Conservation (phyloP, 2,113 vertebrate genomes). For the Neolamprologus falcicula region DNA sequence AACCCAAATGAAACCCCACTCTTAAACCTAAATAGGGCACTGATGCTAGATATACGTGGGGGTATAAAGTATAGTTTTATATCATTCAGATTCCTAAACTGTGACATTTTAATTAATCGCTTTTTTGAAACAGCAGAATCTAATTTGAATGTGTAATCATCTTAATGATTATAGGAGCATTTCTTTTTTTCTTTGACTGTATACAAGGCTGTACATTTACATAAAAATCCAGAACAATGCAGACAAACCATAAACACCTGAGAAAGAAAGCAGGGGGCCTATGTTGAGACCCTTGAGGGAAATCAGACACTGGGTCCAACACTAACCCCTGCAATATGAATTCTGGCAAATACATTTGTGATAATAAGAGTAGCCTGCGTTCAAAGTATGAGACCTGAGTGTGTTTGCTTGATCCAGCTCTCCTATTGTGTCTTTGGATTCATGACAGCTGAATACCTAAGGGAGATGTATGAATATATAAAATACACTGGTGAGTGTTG, state of each 20-base stretch:
- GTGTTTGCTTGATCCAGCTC: conserved; percentile 12
- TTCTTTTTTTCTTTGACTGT: neutral
- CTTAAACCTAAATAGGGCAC: neutral
- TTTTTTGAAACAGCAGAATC: neutral
- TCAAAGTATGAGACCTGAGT: conserved; percentile 18
- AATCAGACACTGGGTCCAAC: neutral
- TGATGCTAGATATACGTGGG: neutral
- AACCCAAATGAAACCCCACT: neutral
- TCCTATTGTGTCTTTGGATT: conserved; percentile 33
- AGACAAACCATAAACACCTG: conserved; percentile 9
- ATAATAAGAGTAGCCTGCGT: neutral
- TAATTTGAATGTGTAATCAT: neutral
- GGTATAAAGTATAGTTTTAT: neutral
- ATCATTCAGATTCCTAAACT: neutral
- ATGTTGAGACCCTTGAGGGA: neutral
- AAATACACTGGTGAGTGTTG: conserved; percentile 1
- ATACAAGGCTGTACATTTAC: neutral
- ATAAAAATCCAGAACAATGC: neutral
- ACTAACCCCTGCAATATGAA: neutral
- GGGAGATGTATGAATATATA: conserved; percentile 40
- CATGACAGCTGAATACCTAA: conserved; percentile 40
- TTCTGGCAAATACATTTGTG: neutral
- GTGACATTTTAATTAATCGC: neutral
- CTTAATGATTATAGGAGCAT: neutral
- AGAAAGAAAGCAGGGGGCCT: neutral